A percentile compares a stretch with the other conserved stretches of the same genome.
Evolutionary conservation across 1,140 invertebrate genomes (phyloP).

Genomic region (Caerostris darwini): DNA sequence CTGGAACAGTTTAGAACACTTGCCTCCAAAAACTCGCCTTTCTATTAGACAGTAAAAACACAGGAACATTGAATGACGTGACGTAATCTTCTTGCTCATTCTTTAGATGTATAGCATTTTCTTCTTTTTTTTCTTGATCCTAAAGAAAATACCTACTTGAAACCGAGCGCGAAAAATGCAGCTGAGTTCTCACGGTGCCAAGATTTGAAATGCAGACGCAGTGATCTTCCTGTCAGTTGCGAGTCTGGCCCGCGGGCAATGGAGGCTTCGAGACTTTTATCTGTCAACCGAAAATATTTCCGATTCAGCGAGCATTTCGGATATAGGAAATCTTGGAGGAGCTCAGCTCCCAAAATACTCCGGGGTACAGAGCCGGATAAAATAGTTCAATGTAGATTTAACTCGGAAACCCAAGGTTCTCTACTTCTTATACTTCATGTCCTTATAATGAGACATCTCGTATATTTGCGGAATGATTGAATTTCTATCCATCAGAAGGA

Average conservation of each 20-base stretch:
- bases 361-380: neutral
- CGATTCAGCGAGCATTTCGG: conserved; percentile 37
- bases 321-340: conserved; percentile 6
- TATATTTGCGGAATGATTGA: neutral
- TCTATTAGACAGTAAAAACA: neutral
- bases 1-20: neutral
- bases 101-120: neutral
- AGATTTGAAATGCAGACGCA: conserved; percentile 41
- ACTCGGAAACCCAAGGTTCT: neutral
- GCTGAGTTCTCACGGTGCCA: neutral
- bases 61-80: neutral
- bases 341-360: conserved; percentile 11
- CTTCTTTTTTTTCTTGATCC: neutral
- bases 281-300: conserved; percentile 49
- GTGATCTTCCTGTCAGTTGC: neutral
- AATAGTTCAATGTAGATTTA: conserved; percentile 33
- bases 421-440: neutral
- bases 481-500: neutral
- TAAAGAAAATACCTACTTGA: neutral
- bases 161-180: neutral
- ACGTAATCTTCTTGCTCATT: neutral
- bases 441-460: neutral
- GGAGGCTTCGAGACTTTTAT: conserved; percentile 38
- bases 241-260: neutral
- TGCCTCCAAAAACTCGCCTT: neutral